These are phyloP conservation scores for Rhopilema esculentum DNA, from an alignment of 30 jellyfish, hydroid and myxozoan species.

Conservation along the genomic window DNA sequence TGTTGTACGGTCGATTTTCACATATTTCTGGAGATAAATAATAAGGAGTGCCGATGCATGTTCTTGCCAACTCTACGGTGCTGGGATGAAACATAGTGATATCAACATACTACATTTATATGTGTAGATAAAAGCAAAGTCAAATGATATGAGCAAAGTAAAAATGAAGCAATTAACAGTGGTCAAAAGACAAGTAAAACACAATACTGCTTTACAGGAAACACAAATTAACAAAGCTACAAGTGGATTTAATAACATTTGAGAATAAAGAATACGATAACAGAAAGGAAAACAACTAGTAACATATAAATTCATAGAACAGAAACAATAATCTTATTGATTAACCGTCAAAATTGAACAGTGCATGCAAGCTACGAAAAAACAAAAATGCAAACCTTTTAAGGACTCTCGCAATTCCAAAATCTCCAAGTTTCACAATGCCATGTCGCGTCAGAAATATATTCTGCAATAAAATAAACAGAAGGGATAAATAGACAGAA, in stretches of 20 bases:
- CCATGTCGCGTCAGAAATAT: slow-evolving; percentile 86
- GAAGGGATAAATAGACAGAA: neutral
- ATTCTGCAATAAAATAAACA: slow-evolving; percentile 65
- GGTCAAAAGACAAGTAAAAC: neutral
- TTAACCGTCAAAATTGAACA: too few relatives aligned
- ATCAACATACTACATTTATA: neutral
- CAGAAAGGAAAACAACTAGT: too few relatives aligned
- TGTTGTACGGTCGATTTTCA: slow-evolving; percentile 94
- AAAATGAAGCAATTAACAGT: neutral
- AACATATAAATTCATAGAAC: too few relatives aligned
- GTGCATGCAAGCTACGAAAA: neutral
- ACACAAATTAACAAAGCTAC: neutral
- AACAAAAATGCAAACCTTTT: slow-evolving; percentile 70
- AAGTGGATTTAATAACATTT: neutral
- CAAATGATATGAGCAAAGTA: too few relatives aligned
- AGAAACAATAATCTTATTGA: too few relatives aligned
- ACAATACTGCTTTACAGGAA: neutral
- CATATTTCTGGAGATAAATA: slow-evolving; percentile 96
- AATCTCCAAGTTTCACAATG: slow-evolving; percentile 95
- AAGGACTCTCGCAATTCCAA: slow-evolving; percentile 98
- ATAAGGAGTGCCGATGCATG: slow-evolving; percentile 98
- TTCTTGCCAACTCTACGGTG: slow-evolving; percentile 95
- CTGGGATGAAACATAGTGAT: slow-evolving; percentile 14
- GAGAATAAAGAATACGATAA: neutral
- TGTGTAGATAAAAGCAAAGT: neutral